Conservation (phyloP, 2,797 vertebrate genomes). For the Sebastolobus altivelis region DNA sequence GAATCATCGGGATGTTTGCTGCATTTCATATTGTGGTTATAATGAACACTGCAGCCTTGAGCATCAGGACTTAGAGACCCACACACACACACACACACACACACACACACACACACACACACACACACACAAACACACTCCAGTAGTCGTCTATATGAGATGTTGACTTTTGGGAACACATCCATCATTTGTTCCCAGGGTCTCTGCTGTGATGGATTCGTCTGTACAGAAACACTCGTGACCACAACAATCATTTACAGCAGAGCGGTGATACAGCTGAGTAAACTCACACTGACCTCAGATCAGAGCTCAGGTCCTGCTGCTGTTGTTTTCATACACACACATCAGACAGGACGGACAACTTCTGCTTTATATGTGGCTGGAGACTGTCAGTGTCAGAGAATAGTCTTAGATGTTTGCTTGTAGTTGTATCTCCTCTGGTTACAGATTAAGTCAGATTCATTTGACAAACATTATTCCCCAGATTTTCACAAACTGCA, state of each 20-base stretch:
- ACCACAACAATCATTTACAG: neutral
- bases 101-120: too few species aligned
- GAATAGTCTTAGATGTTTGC: neutral
- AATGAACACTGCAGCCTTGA: neutral
- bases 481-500: too few species aligned
- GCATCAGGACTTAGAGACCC: neutral
- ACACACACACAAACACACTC: neutral
- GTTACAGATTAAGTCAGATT: neutral
- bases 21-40: neutral
- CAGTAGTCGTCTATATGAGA: neutral
- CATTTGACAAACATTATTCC: neutral
- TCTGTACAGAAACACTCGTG: neutral
- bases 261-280: neutral
- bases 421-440: neutral
- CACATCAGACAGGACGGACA: neutral
- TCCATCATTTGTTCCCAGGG: constrained; percentile 12
- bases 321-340: neutral
- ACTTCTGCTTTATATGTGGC: too few species aligned
- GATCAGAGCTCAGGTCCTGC: too few species aligned
- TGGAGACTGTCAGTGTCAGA: too few species aligned
- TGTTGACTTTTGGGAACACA: neutral
- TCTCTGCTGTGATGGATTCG: neutral
- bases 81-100: neutral
- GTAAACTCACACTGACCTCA: neutral
- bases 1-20: neutral